Percentiles rank a stretch among this genome's conserved stretches.
Evolutionary conservation across 1,140 invertebrate species (phyloP).

Genomic region (Drosophila suzukii): DNA sequence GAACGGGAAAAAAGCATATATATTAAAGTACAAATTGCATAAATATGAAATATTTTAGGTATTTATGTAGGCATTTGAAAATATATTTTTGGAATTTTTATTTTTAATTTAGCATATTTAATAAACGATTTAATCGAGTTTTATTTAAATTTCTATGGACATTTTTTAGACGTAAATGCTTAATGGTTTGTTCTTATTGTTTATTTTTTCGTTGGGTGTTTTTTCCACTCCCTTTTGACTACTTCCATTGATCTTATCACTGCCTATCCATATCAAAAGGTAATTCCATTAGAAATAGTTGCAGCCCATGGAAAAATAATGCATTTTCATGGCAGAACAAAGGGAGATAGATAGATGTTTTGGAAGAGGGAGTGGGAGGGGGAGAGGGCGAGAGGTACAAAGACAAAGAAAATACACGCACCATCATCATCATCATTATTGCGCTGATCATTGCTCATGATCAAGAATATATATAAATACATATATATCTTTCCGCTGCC

Average conservation of each 20-base stretch:
- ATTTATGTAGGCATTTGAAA: neutral
- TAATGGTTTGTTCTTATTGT: neutral
- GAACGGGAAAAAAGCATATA: neutral
- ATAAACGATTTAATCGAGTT: neutral
- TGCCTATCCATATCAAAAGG: slow-evolving; percentile 35
- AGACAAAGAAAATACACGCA: slow-evolving; percentile 32
- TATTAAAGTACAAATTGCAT: neutral
- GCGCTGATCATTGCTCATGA: slow-evolving; percentile 30
- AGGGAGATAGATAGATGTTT: slow-evolving; percentile 29
- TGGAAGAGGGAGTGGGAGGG: neutral
- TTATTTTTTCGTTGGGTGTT: neutral
- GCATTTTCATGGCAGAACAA: slow-evolving; percentile 65
- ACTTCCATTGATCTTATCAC: slow-evolving; percentile 16
- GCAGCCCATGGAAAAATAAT: slow-evolving; percentile 39
- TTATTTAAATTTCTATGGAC: no score
- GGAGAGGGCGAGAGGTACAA: slow-evolving; percentile 13
- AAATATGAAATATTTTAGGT: neutral
- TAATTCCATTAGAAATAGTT: slow-evolving; percentile 66
- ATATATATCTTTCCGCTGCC: neutral
- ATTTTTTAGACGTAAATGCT: neutral
- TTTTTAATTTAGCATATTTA: neutral
- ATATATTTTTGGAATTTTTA: neutral
- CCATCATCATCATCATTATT: slow-evolving; percentile 27
- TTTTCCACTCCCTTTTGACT: neutral
- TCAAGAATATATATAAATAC: slow-evolving; percentile 10